phyloP scores from a whole-genome alignment of 2,113 vertebrate genomes.

The Galeopterus variegatus region DNA sequence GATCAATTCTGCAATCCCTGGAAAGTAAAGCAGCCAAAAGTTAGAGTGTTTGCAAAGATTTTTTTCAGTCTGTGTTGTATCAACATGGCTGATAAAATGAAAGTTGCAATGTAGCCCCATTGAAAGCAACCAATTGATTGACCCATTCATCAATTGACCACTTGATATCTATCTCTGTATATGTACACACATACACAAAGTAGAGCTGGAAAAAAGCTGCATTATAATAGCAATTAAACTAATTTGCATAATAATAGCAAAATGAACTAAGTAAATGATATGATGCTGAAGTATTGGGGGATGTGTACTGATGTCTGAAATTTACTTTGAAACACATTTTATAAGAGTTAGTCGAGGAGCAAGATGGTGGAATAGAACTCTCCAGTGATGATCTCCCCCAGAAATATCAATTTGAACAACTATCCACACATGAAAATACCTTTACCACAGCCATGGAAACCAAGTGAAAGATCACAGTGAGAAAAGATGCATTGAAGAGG shows the following conservation, averaged over 20 bases:
- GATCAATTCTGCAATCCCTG: constrained; percentile 68
- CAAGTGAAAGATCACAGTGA: not conserved
- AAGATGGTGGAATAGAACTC: not conserved
- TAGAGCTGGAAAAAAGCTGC: not conserved
- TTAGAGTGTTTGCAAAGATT: constrained; percentile 21
- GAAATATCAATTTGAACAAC: not conserved
- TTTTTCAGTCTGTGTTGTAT: constrained; percentile 44
- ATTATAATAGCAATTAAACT: not conserved
- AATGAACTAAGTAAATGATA: not conserved
- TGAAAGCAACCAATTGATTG: constrained; percentile 37
- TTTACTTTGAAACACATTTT: constrained; percentile 35
- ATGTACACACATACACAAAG: too few relatives aligned
- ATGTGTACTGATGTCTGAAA: not conserved
- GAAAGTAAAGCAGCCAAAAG: constrained; percentile 58
- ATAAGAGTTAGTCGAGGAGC: not conserved
- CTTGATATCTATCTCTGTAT: not conserved
- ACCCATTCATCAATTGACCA: not conserved
- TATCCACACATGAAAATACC: not conserved
- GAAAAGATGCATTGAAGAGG: not conserved
- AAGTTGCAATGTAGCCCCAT: rapidly evolving
- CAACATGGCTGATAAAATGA: not conserved
- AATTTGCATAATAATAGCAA: not conserved
- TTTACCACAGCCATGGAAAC: not conserved
- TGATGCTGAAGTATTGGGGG: not conserved
- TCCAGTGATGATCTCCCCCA: not conserved